Base-by-base conservation (phyloP, 2,113 vertebrate species). In the Sula dactylatra region DNA sequence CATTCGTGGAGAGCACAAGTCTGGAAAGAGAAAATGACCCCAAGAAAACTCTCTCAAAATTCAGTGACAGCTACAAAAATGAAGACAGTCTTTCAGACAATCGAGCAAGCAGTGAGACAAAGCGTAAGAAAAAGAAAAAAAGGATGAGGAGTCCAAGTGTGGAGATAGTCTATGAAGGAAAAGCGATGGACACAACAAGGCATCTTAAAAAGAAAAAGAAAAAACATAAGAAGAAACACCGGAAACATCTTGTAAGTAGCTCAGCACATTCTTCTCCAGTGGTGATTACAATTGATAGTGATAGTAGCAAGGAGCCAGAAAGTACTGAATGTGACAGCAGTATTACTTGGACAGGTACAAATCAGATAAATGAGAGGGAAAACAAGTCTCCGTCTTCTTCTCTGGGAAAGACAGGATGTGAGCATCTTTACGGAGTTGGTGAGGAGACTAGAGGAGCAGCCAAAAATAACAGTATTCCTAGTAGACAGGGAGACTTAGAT, bases 151-250 rank as follows among this genome's bases (percentile, higher is more conserved):
- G 99, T 88, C 96, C 98, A 38, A 99, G 99, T 47, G 98, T 98
- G 55, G 99, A 99, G 96, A 98, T 99, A 21, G 89, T 99, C 66
- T 98, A 97, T 4, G 99, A 99, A 96, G 98, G 98, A 34, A 98
- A 97, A 96, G 76, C 95, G 11, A 88, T 94, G 1, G 98, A 99
- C 34, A 72, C 93, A n/a, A 88, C 80, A 72, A 98, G 83, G 36
- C 98, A 97, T 81, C 98, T 98, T 79, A 99, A 99, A 84, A 99
- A 99, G 97, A 99, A 99, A 91, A 99, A 98, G 97, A 99, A 99
- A 92, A 99, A 99, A 77, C 99, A 99, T 93, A 99, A 98, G 97
- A 99, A 98, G 90, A 99, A 99, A 94, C 98, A 98, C 62, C 98
- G 97, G 85, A 98, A 97, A 70, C 98, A 98, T 90, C 98, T 96